A percentile compares a stretch with the other conserved stretches of the same genome.
Evolutionary conservation across 2,113 vertebrate genomes (phyloP).

Genomic region (Ivindomyrus marchei): DNA sequence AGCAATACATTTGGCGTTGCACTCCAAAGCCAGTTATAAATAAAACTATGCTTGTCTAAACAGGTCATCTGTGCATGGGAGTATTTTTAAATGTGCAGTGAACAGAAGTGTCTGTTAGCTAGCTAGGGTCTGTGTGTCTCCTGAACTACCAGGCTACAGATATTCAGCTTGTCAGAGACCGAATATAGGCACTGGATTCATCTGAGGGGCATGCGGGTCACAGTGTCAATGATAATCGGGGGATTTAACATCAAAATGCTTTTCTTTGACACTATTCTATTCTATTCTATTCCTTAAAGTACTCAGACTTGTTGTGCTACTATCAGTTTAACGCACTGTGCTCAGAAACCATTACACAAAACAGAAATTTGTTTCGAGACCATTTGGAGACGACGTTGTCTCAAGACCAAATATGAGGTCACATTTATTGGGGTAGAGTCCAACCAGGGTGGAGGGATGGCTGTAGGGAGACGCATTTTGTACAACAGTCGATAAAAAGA

Average conservation of each 20-base stretch:
- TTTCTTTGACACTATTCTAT: not conserved
- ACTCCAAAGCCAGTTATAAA: not conserved
- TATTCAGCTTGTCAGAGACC: not conserved
- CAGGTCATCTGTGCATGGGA: not conserved
- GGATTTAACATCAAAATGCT: not conserved
- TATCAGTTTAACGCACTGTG: not conserved
- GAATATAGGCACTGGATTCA: slow-evolving; percentile 9
- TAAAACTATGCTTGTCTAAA: not conserved
- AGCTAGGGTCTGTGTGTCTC: not conserved
- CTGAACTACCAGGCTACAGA: not conserved
- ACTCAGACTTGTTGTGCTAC: not conserved
- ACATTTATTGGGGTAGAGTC: not conserved
- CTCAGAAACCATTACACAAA: not conserved
- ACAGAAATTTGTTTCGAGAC: not conserved
- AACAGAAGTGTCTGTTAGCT: not conserved
- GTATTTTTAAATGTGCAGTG: slow-evolving; percentile 15
- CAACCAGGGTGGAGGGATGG: not conserved
- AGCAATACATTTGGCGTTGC: not conserved
- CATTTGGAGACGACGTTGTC: not conserved
- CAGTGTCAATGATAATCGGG: not conserved
- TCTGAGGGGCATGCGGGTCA: not conserved
- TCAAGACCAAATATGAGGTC: not conserved
- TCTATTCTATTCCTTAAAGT: not conserved
- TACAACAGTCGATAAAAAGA: not conserved
- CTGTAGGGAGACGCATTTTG: not conserved